Evolutionary conservation across 2,113 vertebrate genomes (phyloP).

Genomic region (Epinephelus cyanopodus): DNA sequence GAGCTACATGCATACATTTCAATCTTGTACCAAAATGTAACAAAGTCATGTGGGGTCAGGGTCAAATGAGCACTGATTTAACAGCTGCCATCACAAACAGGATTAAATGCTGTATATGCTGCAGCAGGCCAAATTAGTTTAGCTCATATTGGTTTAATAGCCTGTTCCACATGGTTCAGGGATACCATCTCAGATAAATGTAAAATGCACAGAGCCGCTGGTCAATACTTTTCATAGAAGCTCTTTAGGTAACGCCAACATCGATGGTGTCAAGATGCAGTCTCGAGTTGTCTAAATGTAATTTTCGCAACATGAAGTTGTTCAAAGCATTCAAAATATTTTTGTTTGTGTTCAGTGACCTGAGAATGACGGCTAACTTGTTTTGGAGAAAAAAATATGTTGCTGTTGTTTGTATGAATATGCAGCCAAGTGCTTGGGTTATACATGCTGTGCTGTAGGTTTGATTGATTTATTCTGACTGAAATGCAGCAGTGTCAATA

Average conservation of each 20-base stretch:
- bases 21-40: slow-evolving; percentile 5
- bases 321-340: slow-evolving; percentile 6
- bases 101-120: slow-evolving; percentile 28
- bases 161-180: slow-evolving; percentile 23
- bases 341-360: not conserved
- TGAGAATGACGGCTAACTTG: not conserved
- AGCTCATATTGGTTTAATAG: slow-evolving; percentile 53
- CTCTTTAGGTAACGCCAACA: slow-evolving; percentile 7
- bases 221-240: slow-evolving; percentile 16
- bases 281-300: slow-evolving; percentile 6
- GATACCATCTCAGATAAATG: slow-evolving; percentile 16
- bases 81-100: slow-evolving; percentile 34
- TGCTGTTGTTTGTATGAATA: slow-evolving; percentile 5
- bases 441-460: not conserved
- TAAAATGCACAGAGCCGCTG: slow-evolving; percentile 20
- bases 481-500: slow-evolving; percentile 12
- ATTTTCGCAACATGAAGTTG: not conserved
- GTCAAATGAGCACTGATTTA: slow-evolving; percentile 26
- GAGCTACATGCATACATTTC: slow-evolving; percentile 13
- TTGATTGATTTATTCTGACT: slow-evolving; percentile 29
- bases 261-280: not conserved
- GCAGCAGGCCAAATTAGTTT: slow-evolving; percentile 17
- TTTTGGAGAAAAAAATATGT: not conserved
- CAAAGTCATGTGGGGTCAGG: slow-evolving; percentile 22
- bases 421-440: not conserved